Evolutionary conservation across 2,797 vertebrate genomes (phyloP).

Genomic region (Platyrinchus mystaceus): DNA sequence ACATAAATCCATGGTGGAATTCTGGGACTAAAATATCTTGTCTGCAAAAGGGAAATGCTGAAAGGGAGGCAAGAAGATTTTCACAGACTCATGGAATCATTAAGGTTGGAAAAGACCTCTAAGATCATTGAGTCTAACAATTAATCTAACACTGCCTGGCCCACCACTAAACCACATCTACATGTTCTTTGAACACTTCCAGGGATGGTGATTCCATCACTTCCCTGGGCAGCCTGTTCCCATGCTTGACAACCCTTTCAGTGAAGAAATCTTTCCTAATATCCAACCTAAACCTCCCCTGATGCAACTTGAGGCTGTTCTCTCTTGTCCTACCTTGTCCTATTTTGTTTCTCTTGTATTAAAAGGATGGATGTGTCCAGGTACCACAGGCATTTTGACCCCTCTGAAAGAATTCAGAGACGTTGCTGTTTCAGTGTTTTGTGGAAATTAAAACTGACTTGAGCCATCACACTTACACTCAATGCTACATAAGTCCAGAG

Average conservation of each 20-base stretch:
- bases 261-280: background rate
- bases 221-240: background rate
- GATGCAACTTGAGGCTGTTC: background rate
- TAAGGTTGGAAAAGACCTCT: background rate
- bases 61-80: background rate
- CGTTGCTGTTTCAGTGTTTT: background rate
- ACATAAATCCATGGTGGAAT: background rate
- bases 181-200: background rate
- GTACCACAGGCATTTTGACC: background rate
- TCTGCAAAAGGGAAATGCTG: background rate
- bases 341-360: background rate
- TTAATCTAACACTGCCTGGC: background rate
- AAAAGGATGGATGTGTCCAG: background rate
- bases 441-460: background rate
- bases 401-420: background rate
- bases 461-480: background rate
- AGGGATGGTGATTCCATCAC: background rate
- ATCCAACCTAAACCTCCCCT: background rate
- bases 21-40: background rate
- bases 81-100: fast-evolving
- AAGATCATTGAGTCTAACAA: background rate
- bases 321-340: background rate
- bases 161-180: background rate
- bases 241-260: background rate
- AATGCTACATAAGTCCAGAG: background rate